Percentiles rank a stretch among this genome's conserved stretches.
These are phyloP conservation scores for Drosophila nr. perissopoda DNA, from an alignment of 2,888 invertebrate genomes.

Conservation along the genomic window DNA sequence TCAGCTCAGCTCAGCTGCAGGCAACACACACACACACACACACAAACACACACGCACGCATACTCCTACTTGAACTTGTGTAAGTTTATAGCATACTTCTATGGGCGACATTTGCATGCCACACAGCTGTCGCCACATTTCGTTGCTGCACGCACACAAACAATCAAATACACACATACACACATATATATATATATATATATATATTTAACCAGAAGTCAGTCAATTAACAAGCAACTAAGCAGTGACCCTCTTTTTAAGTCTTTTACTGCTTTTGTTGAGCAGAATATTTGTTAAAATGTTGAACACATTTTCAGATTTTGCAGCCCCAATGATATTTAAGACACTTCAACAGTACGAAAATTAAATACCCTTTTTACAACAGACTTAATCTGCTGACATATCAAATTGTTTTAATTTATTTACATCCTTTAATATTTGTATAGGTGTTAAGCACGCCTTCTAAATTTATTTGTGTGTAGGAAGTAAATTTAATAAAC, in stretches of 20 bases:
- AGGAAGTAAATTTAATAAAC: neutral
- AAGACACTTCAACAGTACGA: neutral
- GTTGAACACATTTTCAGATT: neutral
- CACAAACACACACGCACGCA: neutral
- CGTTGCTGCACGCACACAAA: slow-evolving; percentile 29
- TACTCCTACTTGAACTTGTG: neutral
- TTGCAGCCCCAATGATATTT: neutral
- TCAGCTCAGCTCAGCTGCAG: slow-evolving; percentile 19
- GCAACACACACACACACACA: slow-evolving; percentile 10
- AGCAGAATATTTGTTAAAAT: neutral
- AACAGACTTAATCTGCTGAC: no score
- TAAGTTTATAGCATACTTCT: slow-evolving; percentile 30
- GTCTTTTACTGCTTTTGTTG: neutral
- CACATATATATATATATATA: neutral
- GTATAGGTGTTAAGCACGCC: neutral
- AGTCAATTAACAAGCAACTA: slow-evolving; percentile 44
- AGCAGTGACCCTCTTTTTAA: neutral
- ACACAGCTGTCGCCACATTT: slow-evolving; percentile 48
- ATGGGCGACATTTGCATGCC: slow-evolving; percentile 44
- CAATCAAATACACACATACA: neutral
- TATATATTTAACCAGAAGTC: neutral
- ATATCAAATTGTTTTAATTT: neutral
- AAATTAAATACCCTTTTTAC: neutral
- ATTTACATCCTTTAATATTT: neutral
- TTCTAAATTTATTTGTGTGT: neutral